Percentiles rank a stretch among this genome's conserved stretches.
Evolutionary conservation across 2,888 invertebrate genomes (phyloP).

Genomic region (Elaeidobius kamerunicus): DNA sequence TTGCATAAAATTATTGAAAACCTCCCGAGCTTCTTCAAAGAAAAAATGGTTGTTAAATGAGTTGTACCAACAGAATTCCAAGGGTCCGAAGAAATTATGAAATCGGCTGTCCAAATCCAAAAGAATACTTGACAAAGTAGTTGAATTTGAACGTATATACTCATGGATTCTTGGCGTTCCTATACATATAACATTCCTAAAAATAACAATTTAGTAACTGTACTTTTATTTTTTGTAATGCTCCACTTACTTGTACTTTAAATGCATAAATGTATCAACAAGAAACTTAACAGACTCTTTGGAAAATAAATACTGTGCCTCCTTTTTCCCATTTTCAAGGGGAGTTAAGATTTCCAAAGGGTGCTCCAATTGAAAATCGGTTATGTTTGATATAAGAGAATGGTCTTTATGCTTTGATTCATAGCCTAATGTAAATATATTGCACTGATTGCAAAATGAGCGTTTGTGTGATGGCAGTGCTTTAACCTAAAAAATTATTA

Average conservation of each 20-base stretch:
- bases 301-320: constrained; percentile 87
- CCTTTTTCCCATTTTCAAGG: constrained; percentile 69
- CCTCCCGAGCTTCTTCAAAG: constrained; percentile 55
- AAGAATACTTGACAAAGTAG: constrained; percentile 60
- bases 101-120: constrained; percentile 80
- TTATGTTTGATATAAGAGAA: constrained; percentile 53
- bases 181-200: constrained; percentile 75
- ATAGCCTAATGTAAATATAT: constrained; percentile 51
- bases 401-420: constrained; percentile 57
- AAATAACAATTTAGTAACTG: too few relatives aligned
- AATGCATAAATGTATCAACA: constrained; percentile 57
- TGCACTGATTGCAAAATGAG: constrained; percentile 65
- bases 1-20: constrained; percentile 63
- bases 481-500: constrained; percentile 27
- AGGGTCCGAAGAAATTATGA: constrained; percentile 60
- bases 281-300: constrained; percentile 64
- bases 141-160: constrained; percentile 51
- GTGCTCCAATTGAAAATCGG: constrained; percentile 57
- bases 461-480: constrained; percentile 49
- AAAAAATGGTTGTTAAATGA: constrained; percentile 90
- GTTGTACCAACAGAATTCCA: constrained; percentile 79
- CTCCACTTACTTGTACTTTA: constrained; percentile 56
- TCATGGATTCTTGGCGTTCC: constrained; percentile 84
- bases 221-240: too few relatives aligned
- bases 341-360: constrained; percentile 69